These are phyloP conservation scores for Hemaris fuciformis DNA, from an alignment of 2,888 invertebrate genomes.

Conservation along the genomic window DNA sequence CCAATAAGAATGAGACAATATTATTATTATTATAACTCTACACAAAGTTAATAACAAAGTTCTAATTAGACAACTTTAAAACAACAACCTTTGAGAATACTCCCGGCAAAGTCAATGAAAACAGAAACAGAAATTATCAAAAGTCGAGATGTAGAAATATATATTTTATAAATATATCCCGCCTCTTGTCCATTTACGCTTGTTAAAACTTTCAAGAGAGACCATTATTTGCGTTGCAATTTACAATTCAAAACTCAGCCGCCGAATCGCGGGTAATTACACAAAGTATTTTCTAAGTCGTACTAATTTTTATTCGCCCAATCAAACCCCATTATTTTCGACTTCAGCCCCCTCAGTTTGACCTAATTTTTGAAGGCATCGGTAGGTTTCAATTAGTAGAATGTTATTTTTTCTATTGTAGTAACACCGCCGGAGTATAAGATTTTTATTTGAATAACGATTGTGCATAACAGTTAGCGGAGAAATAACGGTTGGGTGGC, in stretches of 20 bases:
- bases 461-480: no score
- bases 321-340: constrained; percentile 7
- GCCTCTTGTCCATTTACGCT: background rate
- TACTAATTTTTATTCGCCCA: background rate
- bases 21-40: no score
- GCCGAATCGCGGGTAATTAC: background rate
- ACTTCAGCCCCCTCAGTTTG: background rate
- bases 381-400: constrained; percentile 11
- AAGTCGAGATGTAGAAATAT: background rate
- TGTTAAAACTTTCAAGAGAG: background rate
- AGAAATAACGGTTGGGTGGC: background rate
- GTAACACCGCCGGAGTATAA: constrained; percentile 31
- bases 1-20: no score
- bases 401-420: constrained; percentile 12
- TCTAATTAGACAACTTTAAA: no score
- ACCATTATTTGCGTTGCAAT: background rate
- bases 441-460: constrained; percentile 1
- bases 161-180: background rate
- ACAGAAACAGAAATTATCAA: no score
- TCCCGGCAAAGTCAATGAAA: no score
- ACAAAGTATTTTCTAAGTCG: constrained; percentile 7
- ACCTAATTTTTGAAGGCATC: background rate
- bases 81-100: no score
- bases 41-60: no score
- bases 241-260: background rate